Percentiles rank a stretch among this genome's conserved stretches.
phyloP scores from a whole-genome alignment of 2,888 invertebrate species.

The Serrognathus titanus region DNA sequence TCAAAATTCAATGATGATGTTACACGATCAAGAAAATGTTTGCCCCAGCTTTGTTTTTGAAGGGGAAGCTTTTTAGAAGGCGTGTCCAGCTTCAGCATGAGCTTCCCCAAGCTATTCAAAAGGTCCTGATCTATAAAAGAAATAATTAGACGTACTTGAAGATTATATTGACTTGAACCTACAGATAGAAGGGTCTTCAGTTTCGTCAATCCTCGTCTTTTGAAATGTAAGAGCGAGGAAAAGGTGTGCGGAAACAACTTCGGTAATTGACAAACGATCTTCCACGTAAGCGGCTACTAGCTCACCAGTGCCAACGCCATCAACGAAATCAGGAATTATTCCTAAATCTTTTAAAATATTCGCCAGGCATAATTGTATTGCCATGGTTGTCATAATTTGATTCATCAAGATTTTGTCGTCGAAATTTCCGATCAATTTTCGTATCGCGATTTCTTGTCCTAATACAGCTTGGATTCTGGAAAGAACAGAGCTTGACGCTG shows the following conservation, averaged over 20 bases:
- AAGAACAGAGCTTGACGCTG: not conserved
- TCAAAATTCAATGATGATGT: no score
- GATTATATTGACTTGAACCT: no score
- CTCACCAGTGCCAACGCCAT: constrained; percentile 61
- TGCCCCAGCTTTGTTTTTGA: no score
- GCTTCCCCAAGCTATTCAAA: no score
- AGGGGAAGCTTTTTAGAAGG: no score
- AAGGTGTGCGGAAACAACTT: constrained; percentile 52
- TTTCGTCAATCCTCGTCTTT: no score
- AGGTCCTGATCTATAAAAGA: no score
- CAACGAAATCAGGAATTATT: constrained; percentile 56
- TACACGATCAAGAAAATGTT: no score
- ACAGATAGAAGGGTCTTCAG: no score
- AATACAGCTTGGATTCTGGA: constrained; percentile 7
- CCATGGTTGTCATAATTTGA: constrained; percentile 31
- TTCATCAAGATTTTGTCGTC: not conserved
- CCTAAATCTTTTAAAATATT: constrained; percentile 51
- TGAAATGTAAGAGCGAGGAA: not conserved
- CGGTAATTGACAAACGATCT: constrained; percentile 46
- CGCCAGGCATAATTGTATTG: constrained; percentile 52
- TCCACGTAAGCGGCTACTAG: constrained; percentile 6
- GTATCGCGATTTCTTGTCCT: not conserved
- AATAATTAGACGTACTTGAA: no score
- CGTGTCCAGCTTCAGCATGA: no score
- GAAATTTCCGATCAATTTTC: not conserved